A percentile compares a stretch with the other conserved stretches of the same genome.
Conservation (phyloP, 1,140 invertebrate species). For the Penaeus chinensis region DNA sequence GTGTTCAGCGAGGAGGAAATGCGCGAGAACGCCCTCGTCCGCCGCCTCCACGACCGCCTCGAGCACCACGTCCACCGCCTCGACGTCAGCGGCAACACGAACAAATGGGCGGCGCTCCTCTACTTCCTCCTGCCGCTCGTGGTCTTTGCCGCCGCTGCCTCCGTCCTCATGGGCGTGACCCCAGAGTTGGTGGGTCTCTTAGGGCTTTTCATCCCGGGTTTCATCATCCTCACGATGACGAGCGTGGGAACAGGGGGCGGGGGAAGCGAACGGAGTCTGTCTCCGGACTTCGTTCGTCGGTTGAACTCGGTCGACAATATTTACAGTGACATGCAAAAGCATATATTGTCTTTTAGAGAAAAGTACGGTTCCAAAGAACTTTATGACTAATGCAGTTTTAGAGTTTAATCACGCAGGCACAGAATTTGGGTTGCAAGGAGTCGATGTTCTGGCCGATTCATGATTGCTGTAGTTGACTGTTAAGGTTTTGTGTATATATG, state of each 20-base stretch:
- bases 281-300: too few species aligned
- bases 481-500: too few species aligned
- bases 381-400: too few species aligned
- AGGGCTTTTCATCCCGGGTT: neutral
- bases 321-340: too few species aligned
- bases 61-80: neutral
- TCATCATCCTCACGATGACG: neutral
- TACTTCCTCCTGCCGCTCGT: neutral
- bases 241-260: neutral
- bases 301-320: too few species aligned
- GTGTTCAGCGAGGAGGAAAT: constrained; percentile 31
- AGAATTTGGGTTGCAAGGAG: too few species aligned
- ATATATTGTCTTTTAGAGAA: too few species aligned
- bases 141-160: neutral
- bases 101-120: neutral
- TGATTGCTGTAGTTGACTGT: too few species aligned
- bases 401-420: too few species aligned
- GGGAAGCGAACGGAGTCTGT: neutral
- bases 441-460: too few species aligned
- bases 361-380: too few species aligned
- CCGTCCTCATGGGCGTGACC: neutral
- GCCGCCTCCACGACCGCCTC: constrained; percentile 2
- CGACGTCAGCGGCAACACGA: neutral
- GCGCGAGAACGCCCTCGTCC: neutral
- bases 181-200: neutral